Base-by-base conservation (phyloP, 2,888 invertebrate species). In the Drosophila kambysellisi region DNA sequence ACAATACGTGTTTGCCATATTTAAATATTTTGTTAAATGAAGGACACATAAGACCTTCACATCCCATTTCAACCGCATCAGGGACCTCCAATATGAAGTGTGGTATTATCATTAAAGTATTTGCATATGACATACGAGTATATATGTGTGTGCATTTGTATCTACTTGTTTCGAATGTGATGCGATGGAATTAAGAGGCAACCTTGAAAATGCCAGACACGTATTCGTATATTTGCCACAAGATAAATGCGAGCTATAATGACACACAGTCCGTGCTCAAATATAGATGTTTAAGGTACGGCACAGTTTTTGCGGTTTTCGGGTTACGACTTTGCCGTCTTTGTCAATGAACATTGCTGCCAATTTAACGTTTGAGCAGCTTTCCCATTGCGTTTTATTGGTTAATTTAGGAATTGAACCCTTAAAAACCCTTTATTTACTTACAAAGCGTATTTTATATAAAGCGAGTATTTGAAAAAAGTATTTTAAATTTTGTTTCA, bases 151-250 rank as follows among this genome's bases (percentile, higher is more conserved):
- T 43, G 15, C 20, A 41, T 43, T 53, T 65, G 46, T 67, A 51
- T 35, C 15, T 48, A 33, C 37, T 41, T 60, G 66, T 35, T 62
- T 69, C 56, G 48, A 67, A 61, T 53, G 12, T n/a, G n/a, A 51
- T 68, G 68, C 58, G 70, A 60, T 63, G 70, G 74, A 80, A 85
- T 87, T 87, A 84, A 83, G 81, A 87, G 69, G 70, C 66, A 84
- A 79, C 89, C 84, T 89, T 89, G 89, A 83, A 74, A 82, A 89
- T 89, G 79, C 82, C 82, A 87, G 84, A 85, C 89, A 84, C 89
- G 83, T 83, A 50, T 66, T 69, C 59, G 67, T 72, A 75, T 81
- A 73, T 68, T 83, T 60, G 79, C 71, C 56, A 53, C 53, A 81
- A 81, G 62, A 81, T 70, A 68, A 77, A 77, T 81, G 77, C 29